These are phyloP conservation scores for Polyergus mexicanus DNA, from an alignment of 1,140 invertebrate species.

Conservation along the genomic window DNA sequence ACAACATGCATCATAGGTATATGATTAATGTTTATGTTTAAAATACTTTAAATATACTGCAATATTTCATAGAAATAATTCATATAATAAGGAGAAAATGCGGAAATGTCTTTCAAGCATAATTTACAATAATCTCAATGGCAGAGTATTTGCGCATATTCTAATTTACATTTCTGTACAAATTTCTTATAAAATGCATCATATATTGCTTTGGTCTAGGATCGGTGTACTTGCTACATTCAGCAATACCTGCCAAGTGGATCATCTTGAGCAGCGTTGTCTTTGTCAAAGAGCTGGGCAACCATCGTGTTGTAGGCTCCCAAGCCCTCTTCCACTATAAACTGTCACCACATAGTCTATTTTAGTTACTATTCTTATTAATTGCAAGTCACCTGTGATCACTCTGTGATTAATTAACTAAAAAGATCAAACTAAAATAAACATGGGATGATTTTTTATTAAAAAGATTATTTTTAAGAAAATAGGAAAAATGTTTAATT, in stretches of 20 bases:
- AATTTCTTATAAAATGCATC: constrained; percentile 45
- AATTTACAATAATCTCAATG: constrained; percentile 29
- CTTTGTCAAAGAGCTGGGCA: constrained; percentile 92
- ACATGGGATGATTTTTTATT: not conserved
- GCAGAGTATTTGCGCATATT: constrained; percentile 6
- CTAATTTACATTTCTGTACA: constrained; percentile 61
- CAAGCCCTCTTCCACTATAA: constrained; percentile 84
- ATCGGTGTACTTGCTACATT: constrained; percentile 65
- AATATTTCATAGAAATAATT: constrained; percentile 28
- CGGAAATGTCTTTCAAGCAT: constrained; percentile 42
- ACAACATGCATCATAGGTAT: constrained; percentile 59
- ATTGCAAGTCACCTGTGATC: constrained; percentile 70
- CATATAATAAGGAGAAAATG: constrained; percentile 6
- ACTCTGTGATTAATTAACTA: constrained; percentile 58
- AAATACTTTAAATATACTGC: constrained; percentile 18
- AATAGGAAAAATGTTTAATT: constrained; percentile 8
- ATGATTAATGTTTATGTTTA: constrained; percentile 28
- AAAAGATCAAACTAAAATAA: not conserved
- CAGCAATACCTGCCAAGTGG: constrained; percentile 92
- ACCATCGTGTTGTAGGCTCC: constrained; percentile 81
- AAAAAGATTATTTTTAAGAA: not conserved
- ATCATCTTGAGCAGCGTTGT: constrained; percentile 92
- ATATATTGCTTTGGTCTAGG: constrained; percentile 49
- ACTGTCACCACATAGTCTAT: constrained; percentile 83
- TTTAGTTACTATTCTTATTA: constrained; percentile 76